Base-by-base conservation (phyloP, 2,113 vertebrate genomes). In the Tinamus guttatus region DNA sequence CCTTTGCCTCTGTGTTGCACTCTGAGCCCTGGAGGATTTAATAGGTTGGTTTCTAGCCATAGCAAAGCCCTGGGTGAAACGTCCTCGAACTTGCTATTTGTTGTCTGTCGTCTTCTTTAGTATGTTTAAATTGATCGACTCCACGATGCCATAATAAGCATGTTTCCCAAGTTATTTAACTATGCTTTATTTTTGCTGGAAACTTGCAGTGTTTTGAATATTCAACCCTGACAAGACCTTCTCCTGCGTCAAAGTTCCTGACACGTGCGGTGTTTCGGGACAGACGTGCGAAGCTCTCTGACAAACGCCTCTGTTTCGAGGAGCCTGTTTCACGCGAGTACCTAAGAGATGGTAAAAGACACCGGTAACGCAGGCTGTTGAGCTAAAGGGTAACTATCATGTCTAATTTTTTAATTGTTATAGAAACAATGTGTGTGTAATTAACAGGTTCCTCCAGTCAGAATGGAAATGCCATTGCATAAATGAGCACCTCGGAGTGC, bases 21-120 rank as follows among this genome's bases (percentile, higher is more conserved):
- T 49, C 49, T 30, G 51, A 6, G 32, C 58, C 65, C 70, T 43
- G 77, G 64, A 56, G 28, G 54, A 32, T 58, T 9, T 30, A 32
- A 58, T 56, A 32, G 54, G 51, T 65, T 90, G 88, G 62, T 28
- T 90, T 68, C 69, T 81, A 94, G 79, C 71, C 56, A 0, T 34
- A 88, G 87, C 77, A 92, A 71, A 96, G 82, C 85, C 90, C 65
- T 65, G 62, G 95, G 95, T 95, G 93, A 95, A 93, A 95, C 94
- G 94, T 94, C 95, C 92, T 93, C 94, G 92, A 95, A 95, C 93
- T 92, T 96, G 94, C 95, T 95, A 36, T 95, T 96, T 85, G 89
- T 94, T 89, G 94, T 94, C 96, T 90, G 77, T 80, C 90, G 5
- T 92, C 3, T 0, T 79, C 95, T 97, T 95, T 96, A 94, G 96